A percentile compares a stretch with the other conserved stretches of the same genome.
phyloP scores from a whole-genome alignment of 2,888 invertebrate genomes.

The Ophioninae sp. region DNA sequence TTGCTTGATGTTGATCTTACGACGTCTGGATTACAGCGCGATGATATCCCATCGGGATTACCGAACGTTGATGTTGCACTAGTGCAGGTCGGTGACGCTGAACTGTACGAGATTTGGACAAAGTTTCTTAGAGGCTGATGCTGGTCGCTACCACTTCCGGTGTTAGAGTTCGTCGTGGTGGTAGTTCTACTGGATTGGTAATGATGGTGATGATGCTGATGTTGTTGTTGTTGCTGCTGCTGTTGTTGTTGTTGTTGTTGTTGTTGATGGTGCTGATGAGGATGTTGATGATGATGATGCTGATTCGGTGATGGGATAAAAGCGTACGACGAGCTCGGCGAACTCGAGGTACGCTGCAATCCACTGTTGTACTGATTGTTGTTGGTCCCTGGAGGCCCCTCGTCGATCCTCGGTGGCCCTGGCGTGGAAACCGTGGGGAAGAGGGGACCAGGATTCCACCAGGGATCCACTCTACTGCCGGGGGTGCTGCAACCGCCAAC shows the following conservation, averaged over 20 bases:
- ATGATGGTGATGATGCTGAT: slow-evolving; percentile 41
- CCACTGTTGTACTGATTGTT: slow-evolving; percentile 71
- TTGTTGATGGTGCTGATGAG: slow-evolving; percentile 62
- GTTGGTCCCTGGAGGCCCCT: slow-evolving; percentile 75
- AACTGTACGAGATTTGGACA: slow-evolving; percentile 57
- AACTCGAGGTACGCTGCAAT: slow-evolving; percentile 62
- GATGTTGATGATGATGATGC: slow-evolving; percentile 59
- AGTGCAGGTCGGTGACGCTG: slow-evolving; percentile 64
- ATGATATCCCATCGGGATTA: slow-evolving; percentile 70
- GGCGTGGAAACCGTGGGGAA: slow-evolving; percentile 76
- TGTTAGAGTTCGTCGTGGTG: slow-evolving; percentile 53
- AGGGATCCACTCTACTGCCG: slow-evolving; percentile 80
- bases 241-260: slow-evolving; percentile 50
- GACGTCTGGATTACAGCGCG: slow-evolving; percentile 69
- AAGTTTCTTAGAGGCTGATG: slow-evolving; percentile 63
- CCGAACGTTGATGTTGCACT: slow-evolving; percentile 70
- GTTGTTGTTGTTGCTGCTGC: slow-evolving; percentile 62
- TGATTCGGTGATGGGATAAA: slow-evolving; percentile 47
- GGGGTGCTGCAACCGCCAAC: slow-evolving; percentile 80
- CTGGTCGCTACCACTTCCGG: slow-evolving; percentile 53
- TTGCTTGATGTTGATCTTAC: slow-evolving; percentile 62
- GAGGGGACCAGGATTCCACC: slow-evolving; percentile 78
- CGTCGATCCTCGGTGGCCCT: slow-evolving; percentile 78
- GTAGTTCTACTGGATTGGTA: slow-evolving; percentile 35
- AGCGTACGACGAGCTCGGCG: slow-evolving; percentile 55